These are phyloP conservation scores for Lacanobia oleracea DNA, from an alignment of 2,888 invertebrate genomes.

Conservation along the genomic window DNA sequence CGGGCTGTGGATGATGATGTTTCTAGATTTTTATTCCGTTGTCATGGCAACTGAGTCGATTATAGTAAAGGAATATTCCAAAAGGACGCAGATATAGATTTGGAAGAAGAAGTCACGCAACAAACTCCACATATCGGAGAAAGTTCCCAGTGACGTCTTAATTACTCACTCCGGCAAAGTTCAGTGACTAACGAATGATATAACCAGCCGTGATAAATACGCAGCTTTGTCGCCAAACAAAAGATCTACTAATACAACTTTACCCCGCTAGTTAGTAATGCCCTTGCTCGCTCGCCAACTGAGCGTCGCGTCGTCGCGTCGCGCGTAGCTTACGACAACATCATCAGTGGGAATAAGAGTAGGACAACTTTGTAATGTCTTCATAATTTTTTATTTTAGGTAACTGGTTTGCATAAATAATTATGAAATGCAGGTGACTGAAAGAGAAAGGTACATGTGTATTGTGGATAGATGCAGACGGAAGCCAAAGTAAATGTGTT, in stretches of 20 bases:
- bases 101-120: neutral
- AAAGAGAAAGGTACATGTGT: too few species aligned
- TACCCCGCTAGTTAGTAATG: slow-evolving; percentile 38
- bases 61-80: too few species aligned
- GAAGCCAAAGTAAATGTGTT: too few species aligned
- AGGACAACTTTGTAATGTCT: slow-evolving; percentile 33
- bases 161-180: slow-evolving; percentile 26
- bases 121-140: neutral
- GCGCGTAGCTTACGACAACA: slow-evolving; percentile 34
- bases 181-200: slow-evolving; percentile 39
- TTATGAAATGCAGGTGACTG: too few species aligned
- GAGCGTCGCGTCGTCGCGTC: slow-evolving; percentile 39
- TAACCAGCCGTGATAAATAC: slow-evolving; percentile 25
- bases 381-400: neutral
- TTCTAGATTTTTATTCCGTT: too few species aligned
- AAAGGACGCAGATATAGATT: too few species aligned
- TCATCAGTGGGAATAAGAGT: slow-evolving; percentile 2
- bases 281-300: slow-evolving; percentile 52
- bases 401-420: too few species aligned
- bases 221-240: slow-evolving; percentile 46
- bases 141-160: slow-evolving; percentile 1
- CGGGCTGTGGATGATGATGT: too few species aligned
- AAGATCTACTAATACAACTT: slow-evolving; percentile 48
- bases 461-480: too few species aligned
- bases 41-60: too few species aligned